Percentiles rank a stretch among this genome's conserved stretches.
Conservation (phyloP, 2,797 vertebrate genomes). For the Halcyon smyrnensis region DNA sequence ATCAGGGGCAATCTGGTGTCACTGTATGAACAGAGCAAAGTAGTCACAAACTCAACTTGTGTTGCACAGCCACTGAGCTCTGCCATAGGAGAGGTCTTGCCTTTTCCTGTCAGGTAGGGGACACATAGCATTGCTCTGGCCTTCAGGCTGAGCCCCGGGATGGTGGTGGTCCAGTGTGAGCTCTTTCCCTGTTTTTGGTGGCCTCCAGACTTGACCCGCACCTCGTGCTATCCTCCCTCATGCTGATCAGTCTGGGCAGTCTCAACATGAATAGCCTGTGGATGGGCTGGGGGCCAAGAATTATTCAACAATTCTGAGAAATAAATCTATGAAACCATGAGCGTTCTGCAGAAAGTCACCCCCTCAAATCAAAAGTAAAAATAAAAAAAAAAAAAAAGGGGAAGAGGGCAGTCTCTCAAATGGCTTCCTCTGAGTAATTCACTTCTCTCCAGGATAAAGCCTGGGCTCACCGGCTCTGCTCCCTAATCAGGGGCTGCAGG, state of each 20-base stretch:
- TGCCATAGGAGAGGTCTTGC: background rate
- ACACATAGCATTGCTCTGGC: rapidly evolving
- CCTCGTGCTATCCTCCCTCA: background rate
- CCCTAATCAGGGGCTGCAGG: background rate
- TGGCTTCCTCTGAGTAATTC: background rate
- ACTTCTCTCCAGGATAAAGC: background rate
- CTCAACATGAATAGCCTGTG: background rate
- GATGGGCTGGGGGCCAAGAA: rapidly evolving
- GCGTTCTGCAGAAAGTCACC: background rate
- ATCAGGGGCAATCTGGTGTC: background rate
- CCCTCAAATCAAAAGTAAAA: background rate
- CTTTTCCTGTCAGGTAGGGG: background rate
- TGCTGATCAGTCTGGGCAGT: background rate
- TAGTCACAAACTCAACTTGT: background rate
- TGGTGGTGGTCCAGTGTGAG: background rate
- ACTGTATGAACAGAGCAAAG: background rate
- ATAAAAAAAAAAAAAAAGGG: background rate
- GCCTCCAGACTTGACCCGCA: background rate
- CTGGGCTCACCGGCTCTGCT: background rate
- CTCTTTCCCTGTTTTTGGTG: background rate
- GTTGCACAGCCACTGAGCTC: background rate
- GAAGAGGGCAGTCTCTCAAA: background rate
- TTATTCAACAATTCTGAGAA: slow-evolving; percentile 6
- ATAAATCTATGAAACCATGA: background rate
- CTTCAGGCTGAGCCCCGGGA: background rate